These are phyloP conservation scores for Metaphire vulgaris DNA, from an alignment of 1,140 invertebrate genomes.

Conservation along the genomic window DNA sequence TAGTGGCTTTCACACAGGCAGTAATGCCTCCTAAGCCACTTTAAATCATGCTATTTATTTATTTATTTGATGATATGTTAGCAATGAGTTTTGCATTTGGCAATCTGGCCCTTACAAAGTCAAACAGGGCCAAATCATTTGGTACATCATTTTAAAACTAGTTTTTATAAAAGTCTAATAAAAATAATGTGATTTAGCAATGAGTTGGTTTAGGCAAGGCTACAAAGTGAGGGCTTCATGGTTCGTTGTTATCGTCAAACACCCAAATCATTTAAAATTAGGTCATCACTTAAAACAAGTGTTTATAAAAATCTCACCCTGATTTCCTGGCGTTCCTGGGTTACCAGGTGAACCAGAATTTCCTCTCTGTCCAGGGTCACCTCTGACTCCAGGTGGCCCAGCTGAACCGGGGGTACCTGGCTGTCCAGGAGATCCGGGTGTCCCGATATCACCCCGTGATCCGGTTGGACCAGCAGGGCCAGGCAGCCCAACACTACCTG, in stretches of 20 bases:
- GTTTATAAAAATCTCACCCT: not conserved
- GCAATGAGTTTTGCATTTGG: no score
- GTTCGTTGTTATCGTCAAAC: not conserved
- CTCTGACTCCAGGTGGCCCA: slow-evolving; percentile 31
- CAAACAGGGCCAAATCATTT: no score
- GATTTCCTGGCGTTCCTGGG: slow-evolving; percentile 17
- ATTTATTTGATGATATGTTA: no score
- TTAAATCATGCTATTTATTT: no score
- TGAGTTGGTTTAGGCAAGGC: not conserved
- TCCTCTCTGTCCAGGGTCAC: slow-evolving; percentile 29
- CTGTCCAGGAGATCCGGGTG: not conserved
- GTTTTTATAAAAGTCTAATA: no score
- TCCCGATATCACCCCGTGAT: not conserved
- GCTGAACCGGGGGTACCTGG: not conserved
- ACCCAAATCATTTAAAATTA: not conserved
- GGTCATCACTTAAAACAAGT: not conserved
- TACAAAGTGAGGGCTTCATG: no score
- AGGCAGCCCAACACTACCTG: not conserved
- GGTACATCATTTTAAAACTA: no score
- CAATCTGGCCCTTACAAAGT: no score
- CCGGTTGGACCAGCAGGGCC: slow-evolving; percentile 8
- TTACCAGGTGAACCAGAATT: slow-evolving; percentile 25
- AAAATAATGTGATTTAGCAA: not conserved
- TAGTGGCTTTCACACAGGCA: no score
- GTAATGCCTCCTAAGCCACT: no score